phyloP scores from a whole-genome alignment of 2,113 vertebrate genomes.

The Synodontis membranacea region DNA sequence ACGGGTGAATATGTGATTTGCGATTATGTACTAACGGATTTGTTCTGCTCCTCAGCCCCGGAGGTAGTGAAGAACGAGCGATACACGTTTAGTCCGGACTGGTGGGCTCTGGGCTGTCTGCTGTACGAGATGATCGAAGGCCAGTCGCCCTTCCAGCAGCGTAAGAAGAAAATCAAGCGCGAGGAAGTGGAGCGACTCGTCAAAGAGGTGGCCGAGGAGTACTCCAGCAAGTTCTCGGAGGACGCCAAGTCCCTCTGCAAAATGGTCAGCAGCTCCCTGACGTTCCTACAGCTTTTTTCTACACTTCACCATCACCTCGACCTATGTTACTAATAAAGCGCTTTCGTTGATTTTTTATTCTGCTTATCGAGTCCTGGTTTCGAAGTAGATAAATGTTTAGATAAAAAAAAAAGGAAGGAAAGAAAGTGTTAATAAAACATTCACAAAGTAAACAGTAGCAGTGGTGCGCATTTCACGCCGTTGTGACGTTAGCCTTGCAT shows the following conservation, averaged over 20 bases:
- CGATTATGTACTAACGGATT: not conserved
- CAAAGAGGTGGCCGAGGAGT: constrained; percentile 88
- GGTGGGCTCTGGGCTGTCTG: constrained; percentile 96
- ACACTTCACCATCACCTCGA: not conserved
- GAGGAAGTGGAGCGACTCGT: constrained; percentile 95
- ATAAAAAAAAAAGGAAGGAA: too few species aligned
- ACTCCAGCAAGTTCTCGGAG: constrained; percentile 85
- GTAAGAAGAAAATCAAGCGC: constrained; percentile 95
- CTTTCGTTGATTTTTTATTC: too few species aligned
- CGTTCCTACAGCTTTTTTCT: too few species aligned
- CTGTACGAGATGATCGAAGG: constrained; percentile 98
- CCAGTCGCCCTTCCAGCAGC: constrained; percentile 95
- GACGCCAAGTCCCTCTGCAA: constrained; percentile 85
- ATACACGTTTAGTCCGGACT: constrained; percentile 94
- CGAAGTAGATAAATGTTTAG: too few species aligned
- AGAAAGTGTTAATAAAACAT: too few species aligned
- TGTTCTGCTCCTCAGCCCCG: constrained; percentile 73
- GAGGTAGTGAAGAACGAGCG: constrained; percentile 95
- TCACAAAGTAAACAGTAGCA: too few species aligned
- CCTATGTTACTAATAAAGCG: not conserved
- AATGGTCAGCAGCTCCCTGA: constrained; percentile 73
- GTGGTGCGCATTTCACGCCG: too few species aligned
- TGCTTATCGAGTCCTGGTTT: too few species aligned
- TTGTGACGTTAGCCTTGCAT: too few species aligned
- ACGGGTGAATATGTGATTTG: not conserved